Conservation (phyloP, 2,113 vertebrate genomes). For the Saccopteryx bilineata region DNA sequence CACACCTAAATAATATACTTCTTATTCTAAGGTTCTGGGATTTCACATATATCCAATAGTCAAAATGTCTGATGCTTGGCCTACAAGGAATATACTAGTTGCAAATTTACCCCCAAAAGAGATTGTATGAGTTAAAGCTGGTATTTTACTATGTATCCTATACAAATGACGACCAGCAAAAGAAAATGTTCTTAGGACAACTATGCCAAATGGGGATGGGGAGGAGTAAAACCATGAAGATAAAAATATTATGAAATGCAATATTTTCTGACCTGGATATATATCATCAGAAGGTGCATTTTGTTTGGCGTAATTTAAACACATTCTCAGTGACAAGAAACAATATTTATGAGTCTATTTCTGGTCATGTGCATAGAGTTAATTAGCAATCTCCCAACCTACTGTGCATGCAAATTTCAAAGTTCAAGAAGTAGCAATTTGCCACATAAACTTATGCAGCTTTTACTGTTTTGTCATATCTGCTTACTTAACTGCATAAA, state of each 20-base stretch:
- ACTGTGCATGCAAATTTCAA: slow-evolving; percentile 73
- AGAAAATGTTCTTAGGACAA: slow-evolving; percentile 32
- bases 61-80: not conserved
- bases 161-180: not conserved
- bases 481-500: slow-evolving; percentile 77
- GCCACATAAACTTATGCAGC: slow-evolving; percentile 68
- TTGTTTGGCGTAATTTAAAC: slow-evolving; percentile 60
- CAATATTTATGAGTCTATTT: slow-evolving; percentile 75
- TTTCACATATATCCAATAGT: not conserved
- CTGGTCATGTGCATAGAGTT: slow-evolving; percentile 66
- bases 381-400: slow-evolving; percentile 77
- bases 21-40: not conserved
- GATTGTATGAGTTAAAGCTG: not conserved
- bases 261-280: slow-evolving; percentile 54
- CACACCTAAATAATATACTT: not conserved
- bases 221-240: not conserved
- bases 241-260: slow-evolving; percentile 70
- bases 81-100: not conserved
- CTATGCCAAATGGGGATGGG: not conserved
- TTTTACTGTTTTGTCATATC: slow-evolving; percentile 81
- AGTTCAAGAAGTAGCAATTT: slow-evolving; percentile 80
- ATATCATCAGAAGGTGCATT: slow-evolving; percentile 54
- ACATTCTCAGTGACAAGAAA: slow-evolving; percentile 67
- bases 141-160: not conserved
- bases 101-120: not conserved